phyloP scores from a whole-genome alignment of 2,797 vertebrate genomes.

The Lerista edwardsae region DNA sequence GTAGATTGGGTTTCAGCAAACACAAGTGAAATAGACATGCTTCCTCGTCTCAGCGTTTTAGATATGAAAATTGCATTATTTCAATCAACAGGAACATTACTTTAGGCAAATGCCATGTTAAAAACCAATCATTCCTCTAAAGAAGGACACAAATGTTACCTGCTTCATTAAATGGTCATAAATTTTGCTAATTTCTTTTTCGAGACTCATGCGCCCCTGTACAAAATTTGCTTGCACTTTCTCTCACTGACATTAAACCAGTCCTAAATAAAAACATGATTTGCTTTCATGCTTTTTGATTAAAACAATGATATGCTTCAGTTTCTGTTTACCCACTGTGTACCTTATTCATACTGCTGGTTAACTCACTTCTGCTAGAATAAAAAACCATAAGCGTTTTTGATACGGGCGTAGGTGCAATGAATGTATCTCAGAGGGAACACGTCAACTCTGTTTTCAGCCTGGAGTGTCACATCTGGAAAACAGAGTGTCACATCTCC shows the following conservation, averaged over 20 bases:
- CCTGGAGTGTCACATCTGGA: background rate
- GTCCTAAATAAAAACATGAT: conserved; percentile 21
- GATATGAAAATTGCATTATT: conserved; percentile 80
- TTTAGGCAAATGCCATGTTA: conserved; percentile 69
- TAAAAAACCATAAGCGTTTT: background rate
- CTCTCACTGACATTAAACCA: background rate
- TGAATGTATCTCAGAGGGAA: background rate
- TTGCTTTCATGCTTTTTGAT: conserved; percentile 32
- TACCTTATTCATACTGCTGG: background rate
- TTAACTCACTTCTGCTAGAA: background rate
- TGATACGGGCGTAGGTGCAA: background rate
- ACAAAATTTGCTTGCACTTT: conserved; percentile 20
- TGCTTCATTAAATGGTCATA: conserved; percentile 26
- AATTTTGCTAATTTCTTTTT: conserved; percentile 18
- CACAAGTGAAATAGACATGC: conserved; percentile 74
- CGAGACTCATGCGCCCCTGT: conserved; percentile 20
- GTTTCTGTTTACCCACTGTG: conserved; percentile 3
- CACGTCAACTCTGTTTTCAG: background rate
- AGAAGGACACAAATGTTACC: conserved; percentile 36
- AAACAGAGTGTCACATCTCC: too few species aligned
- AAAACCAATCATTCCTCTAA: conserved; percentile 64
- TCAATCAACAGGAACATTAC: conserved; percentile 74
- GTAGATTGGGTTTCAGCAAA: conserved; percentile 86
- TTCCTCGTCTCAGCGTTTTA: conserved; percentile 69
- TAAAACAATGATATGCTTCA: background rate